These are phyloP conservation scores for Penaeus monodon DNA, from an alignment of 2,888 invertebrate species.

Conservation along the genomic window DNA sequence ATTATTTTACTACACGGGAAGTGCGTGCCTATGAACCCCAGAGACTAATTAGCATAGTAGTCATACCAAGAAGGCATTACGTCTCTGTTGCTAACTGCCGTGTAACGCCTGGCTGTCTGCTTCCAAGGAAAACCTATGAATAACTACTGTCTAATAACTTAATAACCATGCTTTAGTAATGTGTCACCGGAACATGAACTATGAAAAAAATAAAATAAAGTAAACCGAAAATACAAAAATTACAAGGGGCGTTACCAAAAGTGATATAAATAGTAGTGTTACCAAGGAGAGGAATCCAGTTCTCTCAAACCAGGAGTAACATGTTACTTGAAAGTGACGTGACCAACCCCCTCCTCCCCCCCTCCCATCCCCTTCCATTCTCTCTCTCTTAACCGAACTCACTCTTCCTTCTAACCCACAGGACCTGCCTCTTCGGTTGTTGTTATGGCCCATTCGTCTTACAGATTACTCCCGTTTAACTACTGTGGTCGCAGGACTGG, in stretches of 20 bases:
- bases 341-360: neutral
- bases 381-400: neutral
- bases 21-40: too few relatives aligned
- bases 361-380: neutral
- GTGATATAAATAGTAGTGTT: neutral
- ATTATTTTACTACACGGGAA: too few relatives aligned
- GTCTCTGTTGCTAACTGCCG: too few relatives aligned
- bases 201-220: neutral
- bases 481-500: too few relatives aligned
- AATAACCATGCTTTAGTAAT: neutral
- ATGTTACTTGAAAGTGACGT: too few relatives aligned
- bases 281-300: neutral
- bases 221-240: neutral
- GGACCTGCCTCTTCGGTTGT: neutral
- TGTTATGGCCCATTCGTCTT: slow-evolving; percentile 6
- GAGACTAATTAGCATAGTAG: too few relatives aligned
- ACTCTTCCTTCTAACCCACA: slow-evolving; percentile 4
- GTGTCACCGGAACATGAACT: neutral
- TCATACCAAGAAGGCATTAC: too few relatives aligned
- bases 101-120: too few relatives aligned
- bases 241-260: neutral
- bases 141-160: too few relatives aligned
- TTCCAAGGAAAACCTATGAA: too few relatives aligned
- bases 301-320: neutral
- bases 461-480: neutral